Conservation (phyloP, 2,113 vertebrate species). For the Oenanthe oenanthe region DNA sequence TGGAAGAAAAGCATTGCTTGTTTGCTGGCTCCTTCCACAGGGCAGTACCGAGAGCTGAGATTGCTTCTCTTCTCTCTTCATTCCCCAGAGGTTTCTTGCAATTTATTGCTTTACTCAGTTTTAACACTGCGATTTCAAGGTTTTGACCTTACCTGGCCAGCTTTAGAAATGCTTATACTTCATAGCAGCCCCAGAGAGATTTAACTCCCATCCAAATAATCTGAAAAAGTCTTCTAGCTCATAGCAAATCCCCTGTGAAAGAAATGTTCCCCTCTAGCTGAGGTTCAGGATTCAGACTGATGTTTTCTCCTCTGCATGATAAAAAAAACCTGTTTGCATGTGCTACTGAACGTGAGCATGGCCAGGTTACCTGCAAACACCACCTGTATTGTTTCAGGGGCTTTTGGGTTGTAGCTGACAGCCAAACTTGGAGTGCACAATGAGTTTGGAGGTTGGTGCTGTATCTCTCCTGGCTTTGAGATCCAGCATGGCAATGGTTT, state of each 20-base stretch:
- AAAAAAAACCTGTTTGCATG: neutral
- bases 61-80: neutral
- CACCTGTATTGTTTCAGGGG: accelerated
- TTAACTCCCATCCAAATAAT: neutral
- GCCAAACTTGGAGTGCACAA: neutral
- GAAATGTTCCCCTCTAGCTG: neutral
- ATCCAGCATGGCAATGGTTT: neutral
- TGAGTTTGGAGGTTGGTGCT: neutral
- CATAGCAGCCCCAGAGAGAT: neutral
- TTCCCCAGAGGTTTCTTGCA: neutral
- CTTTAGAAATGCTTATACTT: neutral
- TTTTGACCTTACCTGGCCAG: neutral
- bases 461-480: neutral
- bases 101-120: neutral
- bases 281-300: neutral
- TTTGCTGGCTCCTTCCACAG: neutral
- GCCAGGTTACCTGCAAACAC: neutral
- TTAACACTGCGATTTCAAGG: neutral
- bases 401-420: neutral
- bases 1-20: neutral
- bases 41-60: neutral
- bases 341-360: accelerated
- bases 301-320: accelerated
- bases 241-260: neutral
- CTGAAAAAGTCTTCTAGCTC: neutral